Base-by-base conservation (phyloP, 2,113 vertebrate genomes). In the Pristiophorus japonicus region DNA sequence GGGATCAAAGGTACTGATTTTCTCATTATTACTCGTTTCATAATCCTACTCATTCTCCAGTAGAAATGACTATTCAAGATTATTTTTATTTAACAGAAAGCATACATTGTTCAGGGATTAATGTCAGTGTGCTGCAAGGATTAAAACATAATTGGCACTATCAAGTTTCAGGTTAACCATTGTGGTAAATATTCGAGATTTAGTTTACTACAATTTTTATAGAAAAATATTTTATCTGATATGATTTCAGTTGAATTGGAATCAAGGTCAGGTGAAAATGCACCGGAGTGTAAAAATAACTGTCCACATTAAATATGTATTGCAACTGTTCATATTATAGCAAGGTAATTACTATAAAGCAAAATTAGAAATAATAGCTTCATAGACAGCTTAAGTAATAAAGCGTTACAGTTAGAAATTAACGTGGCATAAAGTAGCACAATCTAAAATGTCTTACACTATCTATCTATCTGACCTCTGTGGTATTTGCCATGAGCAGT, bases 291-390 rank as follows among this genome's bases (percentile, higher is more conserved):
- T 67, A 70, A 94, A 51, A 70, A 4, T 70, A 94, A 70, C 42
- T 94, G 38, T 27, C 65, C 18, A 12, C 38, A 47, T 47, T 70
- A 94, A 70, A 70, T 94, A 30, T 94, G 24, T 20, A 65, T 67
- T 70, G 8, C 12, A 14, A 70, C 11, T 70, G 11, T 6, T 20
- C 63, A 30, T 51, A 8, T 47, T 45, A 66, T 51, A 47, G 63
- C 47, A 66, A 93, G n/a, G 27, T 94, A 94, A 94, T 94, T 94
- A 94, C 59, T 91, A 62, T 7, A 20, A 91, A 59, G 59, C 34
- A 62, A 91, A 59, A 94, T 94, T 94, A 47, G 10, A 70, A 47
- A 14, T 70, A 8, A 47, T 66, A 70, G 65, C 92, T 67, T 94
- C 24, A 45, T 30, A 12, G 38, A 3, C 8, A 62, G n/a, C 42